Evolutionary conservation across 2,888 invertebrate genomes (phyloP).

Genomic region (Hololepta plana): DNA sequence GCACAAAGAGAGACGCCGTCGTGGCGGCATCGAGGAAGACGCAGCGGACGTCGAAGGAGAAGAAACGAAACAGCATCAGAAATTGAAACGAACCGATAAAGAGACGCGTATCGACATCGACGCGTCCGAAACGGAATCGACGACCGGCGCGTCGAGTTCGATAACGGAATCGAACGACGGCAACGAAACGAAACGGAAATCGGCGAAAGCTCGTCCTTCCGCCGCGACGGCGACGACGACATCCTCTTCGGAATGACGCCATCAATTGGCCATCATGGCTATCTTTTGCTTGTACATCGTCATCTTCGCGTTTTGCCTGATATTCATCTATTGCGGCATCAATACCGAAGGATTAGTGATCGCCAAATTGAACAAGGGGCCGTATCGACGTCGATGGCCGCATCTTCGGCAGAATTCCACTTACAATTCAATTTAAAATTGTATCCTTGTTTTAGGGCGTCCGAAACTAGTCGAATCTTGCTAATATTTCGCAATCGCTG

Average conservation of each 20-base stretch:
- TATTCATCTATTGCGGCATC: conserved; percentile 38
- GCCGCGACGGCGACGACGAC: conserved; percentile 11
- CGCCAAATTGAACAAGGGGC: conserved; percentile 20
- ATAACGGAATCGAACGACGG: conserved; percentile 11
- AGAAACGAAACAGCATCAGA: conserved; percentile 1
- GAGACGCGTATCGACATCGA: conserved; percentile 7
- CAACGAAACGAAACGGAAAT: conserved; percentile 15
- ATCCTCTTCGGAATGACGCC: conserved; percentile 31
- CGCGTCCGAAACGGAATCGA: conserved; percentile 1
- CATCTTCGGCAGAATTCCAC: no score
- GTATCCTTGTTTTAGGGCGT: no score
- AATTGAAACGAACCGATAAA: conserved; percentile 4
- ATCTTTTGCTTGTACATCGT: conserved; percentile 34
- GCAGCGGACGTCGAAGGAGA: neutral
- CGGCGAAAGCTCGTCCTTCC: conserved; percentile 15
- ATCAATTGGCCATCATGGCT: conserved; percentile 35
- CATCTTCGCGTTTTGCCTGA: conserved; percentile 34
- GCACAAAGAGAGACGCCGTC: conserved; percentile 9
- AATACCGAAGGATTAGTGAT: conserved; percentile 33
- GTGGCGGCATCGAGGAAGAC: conserved; percentile 2
- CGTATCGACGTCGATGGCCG: no score
- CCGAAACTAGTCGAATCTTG: no score
- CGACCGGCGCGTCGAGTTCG: conserved; percentile 4
- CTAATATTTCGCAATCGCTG: no score
- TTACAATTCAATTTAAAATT: no score